Evolutionary conservation across 2,797 vertebrate genomes (phyloP), one percentile per base, ranked within the genome.

Genomic region (Novumbra hubbsi): DNA sequence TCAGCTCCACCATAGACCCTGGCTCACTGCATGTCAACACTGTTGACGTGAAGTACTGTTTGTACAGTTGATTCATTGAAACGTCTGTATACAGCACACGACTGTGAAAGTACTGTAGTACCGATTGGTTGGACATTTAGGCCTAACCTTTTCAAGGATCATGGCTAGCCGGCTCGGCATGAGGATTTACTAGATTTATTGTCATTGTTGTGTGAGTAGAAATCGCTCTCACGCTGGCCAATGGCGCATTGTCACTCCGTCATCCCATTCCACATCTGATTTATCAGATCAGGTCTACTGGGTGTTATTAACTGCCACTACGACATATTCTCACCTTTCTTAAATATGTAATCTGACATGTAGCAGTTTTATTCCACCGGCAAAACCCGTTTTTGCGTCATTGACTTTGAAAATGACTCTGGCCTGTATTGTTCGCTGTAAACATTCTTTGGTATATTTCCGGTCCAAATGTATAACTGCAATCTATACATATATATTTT

Each of bases 401-500:
- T 28, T 32, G 28, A 64, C 24, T 64, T 28, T 5, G 14, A 15
- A 62, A 55, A 21, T 55, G 17, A 55, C 52, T 55, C 60, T 28
- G 4, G 27, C 15, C 24, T 28, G 28, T 30, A 64, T 30, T 64
- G 3, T 30, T 28, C 16, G 32, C 16, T 30, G 11, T 62, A 14
- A 16, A 11, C 1, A 21, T 27, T 16, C 15, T 16, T 64, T 64
- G 27, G 4, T 17, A 17, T 30, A 64, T 27, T 28, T 62, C 5
- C 19, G n/a, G n/a, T 11, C 49, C 48, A 5, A 5, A 55, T 9
- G 0, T 19, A 11, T 11, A 21, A 6, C n/a, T 21, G 19, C 3
- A 55, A 55, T 55, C 32, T 50, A 15, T 19, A 6, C 72, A 16
- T 11, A 11, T 77, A 68, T 81, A 84, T 81, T 85, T 79, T 49